Percentiles rank a stretch among this genome's conserved stretches.
Evolutionary conservation across 1,140 invertebrate species (phyloP).

Genomic region (Luehdorfia chinensis): DNA sequence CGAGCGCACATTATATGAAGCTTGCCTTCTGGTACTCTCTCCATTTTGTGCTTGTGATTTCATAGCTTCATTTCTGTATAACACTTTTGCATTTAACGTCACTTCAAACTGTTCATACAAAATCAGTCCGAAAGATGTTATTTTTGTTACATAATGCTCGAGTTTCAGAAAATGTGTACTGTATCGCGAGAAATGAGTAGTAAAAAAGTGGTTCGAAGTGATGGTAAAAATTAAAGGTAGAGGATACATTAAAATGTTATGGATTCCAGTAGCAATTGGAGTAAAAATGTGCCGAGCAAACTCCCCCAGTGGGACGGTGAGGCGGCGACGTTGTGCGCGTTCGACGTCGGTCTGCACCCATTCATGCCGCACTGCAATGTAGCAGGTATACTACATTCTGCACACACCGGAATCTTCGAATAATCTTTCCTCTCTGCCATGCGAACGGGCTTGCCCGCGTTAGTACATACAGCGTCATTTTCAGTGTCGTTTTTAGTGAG

Average conservation of each 20-base stretch:
- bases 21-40: too few species aligned
- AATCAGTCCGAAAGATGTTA: too few species aligned
- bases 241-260: slow-evolving; percentile 43
- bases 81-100: slow-evolving; percentile 2
- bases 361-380: slow-evolving; percentile 28
- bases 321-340: slow-evolving; percentile 52
- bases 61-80: too few species aligned
- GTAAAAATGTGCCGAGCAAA: slow-evolving; percentile 56
- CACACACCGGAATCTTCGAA: not conserved
- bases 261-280: slow-evolving; percentile 72
- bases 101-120: slow-evolving; percentile 11
- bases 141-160: too few species aligned
- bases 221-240: slow-evolving; percentile 2
- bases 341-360: slow-evolving; percentile 38
- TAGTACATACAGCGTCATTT: not conserved
- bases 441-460: too few species aligned
- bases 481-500: too few species aligned
- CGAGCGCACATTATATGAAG: too few species aligned
- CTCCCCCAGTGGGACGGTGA: slow-evolving; percentile 64
- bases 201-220: slow-evolving; percentile 10
- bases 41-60: too few species aligned
- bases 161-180: too few species aligned
- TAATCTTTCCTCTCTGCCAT: too few species aligned
- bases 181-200: too few species aligned
- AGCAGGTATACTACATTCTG: slow-evolving; percentile 58